A percentile compares a stretch with the other conserved stretches of the same genome.
phyloP scores from a whole-genome alignment of 2,797 vertebrate genomes.

The Falco biarmicus region DNA sequence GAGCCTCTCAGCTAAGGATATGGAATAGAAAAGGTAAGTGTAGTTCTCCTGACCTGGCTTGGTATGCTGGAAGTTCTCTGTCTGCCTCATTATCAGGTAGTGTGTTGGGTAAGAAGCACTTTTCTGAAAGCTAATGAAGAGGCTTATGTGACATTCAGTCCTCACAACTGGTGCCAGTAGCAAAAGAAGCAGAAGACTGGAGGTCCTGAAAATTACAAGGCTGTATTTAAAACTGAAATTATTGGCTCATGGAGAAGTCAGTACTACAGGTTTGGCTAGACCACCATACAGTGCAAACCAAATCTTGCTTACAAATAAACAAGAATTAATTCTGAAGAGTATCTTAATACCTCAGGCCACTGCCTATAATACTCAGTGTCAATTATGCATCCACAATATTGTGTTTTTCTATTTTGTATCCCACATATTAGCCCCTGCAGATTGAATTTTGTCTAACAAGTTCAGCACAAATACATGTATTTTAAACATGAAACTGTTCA shows the following conservation, averaged over 20 bases:
- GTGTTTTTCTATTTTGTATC: background rate
- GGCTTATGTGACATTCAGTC: background rate
- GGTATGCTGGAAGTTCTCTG: background rate
- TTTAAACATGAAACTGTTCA: background rate
- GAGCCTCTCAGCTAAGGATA: background rate
- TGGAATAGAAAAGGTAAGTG: background rate
- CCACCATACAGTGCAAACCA: background rate
- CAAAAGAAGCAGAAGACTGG: background rate
- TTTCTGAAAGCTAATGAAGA: background rate
- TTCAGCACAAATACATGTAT: background rate
- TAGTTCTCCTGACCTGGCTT: background rate
- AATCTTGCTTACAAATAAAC: background rate
- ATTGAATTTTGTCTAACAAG: background rate
- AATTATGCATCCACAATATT: background rate
- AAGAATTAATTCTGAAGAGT: background rate
- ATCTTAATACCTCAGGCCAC: background rate
- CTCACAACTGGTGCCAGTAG: background rate
- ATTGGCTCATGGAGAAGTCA: background rate
- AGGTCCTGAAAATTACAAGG: background rate
- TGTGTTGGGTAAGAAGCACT: background rate
- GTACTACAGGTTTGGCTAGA: background rate
- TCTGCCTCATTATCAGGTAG: background rate
- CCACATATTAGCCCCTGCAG: background rate
- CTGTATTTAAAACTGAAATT: background rate
- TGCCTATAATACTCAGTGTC: background rate